A percentile compares a stretch with the other conserved stretches of the same genome.
Conservation (phyloP, 2,797 vertebrate species). For the Pipistrellus nathusii region DNA sequence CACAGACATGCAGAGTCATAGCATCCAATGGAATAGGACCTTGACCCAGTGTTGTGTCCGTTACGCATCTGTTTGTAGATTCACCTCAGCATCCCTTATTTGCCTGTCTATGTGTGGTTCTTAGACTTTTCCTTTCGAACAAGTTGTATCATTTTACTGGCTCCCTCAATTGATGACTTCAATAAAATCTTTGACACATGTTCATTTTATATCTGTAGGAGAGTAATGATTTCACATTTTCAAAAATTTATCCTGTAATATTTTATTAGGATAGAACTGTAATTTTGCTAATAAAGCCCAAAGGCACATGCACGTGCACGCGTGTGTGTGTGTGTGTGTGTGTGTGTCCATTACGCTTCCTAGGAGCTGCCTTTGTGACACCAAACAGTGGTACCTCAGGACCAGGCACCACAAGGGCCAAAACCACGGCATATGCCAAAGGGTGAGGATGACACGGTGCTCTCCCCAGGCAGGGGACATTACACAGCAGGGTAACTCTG, state of each 20-base stretch:
- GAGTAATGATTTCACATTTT: background rate
- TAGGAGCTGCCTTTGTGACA: background rate
- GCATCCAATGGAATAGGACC: rapidly evolving
- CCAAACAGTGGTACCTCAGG: background rate
- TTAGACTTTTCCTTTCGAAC: background rate
- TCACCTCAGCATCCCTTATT: background rate
- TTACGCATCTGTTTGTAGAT: background rate
- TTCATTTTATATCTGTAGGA: background rate
- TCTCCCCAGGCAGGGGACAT: background rate
- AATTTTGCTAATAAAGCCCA: background rate
- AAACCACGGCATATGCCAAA: background rate
- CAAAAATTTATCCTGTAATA: background rate
- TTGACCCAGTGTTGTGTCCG: too few species aligned
- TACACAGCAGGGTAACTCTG: too few species aligned
- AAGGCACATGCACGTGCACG: background rate
- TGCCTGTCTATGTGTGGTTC: background rate
- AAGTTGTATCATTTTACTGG: background rate
- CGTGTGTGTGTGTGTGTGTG: too few species aligned
- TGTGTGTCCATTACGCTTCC: background rate
- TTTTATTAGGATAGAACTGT: background rate
- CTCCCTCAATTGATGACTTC: background rate
- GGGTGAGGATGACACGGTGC: rapidly evolving
- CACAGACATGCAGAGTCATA: background rate
- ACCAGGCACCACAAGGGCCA: background rate
- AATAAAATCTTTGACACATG: background rate